Conservation (phyloP, 2,113 vertebrate species). For the Gallinago jamesoni region DNA sequence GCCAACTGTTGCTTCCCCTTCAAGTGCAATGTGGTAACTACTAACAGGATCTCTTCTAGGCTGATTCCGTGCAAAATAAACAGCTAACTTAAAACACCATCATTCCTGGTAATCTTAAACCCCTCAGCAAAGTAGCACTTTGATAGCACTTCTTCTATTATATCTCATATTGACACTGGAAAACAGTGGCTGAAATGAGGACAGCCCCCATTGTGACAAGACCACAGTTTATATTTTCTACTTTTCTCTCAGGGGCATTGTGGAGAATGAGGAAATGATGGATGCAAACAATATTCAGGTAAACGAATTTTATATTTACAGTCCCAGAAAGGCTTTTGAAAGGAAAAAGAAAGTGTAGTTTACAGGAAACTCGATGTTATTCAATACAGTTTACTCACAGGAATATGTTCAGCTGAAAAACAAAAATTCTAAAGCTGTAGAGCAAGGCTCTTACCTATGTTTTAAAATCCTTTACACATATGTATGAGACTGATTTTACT, state of each 20-base stretch:
- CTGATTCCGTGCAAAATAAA: background rate
- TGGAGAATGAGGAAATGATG: conserved; percentile 19
- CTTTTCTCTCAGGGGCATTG: background rate
- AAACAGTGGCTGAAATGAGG: conserved; percentile 17
- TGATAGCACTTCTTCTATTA: background rate
- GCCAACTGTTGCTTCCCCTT: background rate
- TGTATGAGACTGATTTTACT: background rate
- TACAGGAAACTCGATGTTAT: background rate
- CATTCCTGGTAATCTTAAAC: background rate
- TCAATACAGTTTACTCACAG: background rate
- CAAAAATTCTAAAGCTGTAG: background rate
- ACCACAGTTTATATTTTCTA: conserved; percentile 2
- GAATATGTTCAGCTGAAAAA: background rate
- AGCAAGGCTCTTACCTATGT: background rate
- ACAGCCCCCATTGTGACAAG: background rate
- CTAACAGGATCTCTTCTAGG: background rate
- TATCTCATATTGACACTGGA: background rate
- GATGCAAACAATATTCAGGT: conserved; percentile 39
- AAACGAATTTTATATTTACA: conserved; percentile 5
- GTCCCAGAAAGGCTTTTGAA: background rate
- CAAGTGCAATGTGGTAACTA: background rate
- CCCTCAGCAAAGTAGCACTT: background rate
- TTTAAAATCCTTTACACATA: background rate
- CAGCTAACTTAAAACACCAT: background rate
- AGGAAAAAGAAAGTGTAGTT: background rate